Percentiles rank a stretch among this genome's conserved stretches.
phyloP scores from a whole-genome alignment of 2,888 invertebrate genomes.

The Pristionchus maxplancki region DNA sequence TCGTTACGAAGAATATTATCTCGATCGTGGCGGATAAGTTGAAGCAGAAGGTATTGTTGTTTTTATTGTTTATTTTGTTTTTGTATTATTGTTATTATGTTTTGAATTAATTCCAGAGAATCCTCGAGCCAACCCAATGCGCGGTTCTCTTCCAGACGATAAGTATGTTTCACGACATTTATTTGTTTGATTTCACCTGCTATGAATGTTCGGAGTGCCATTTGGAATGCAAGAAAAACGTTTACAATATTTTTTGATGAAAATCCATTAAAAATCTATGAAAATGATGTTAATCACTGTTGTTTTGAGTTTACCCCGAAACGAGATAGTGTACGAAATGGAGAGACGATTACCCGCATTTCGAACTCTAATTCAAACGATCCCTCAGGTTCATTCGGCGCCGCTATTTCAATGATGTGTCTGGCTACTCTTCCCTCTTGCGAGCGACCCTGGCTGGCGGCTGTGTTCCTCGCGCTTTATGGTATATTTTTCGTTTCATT shows the following conservation, averaged over 20 bases:
- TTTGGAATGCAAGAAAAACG: too few species aligned
- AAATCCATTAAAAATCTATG: too few species aligned
- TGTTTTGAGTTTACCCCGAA: too few species aligned
- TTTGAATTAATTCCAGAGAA: not conserved
- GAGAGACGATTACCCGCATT: not conserved
- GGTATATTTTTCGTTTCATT: not conserved
- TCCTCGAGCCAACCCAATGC: conserved; percentile 36
- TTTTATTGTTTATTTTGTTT: too few species aligned
- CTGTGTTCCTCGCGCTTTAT: conserved; percentile 42
- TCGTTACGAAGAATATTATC: conserved; percentile 31
- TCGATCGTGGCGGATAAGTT: conserved; percentile 16
- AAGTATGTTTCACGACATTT: not conserved
- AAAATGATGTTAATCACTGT: too few species aligned
- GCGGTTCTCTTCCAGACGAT: conserved; percentile 41
- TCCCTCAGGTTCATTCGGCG: conserved; percentile 42
- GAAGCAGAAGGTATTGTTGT: not conserved
- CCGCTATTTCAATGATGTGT: conserved; percentile 40
- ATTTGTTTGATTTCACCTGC: not conserved
- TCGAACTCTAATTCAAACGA: too few species aligned
- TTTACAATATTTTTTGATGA: too few species aligned
- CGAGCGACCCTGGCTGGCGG: conserved; percentile 49
- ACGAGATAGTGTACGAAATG: not conserved
- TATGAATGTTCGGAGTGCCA: not conserved
- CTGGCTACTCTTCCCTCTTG: conserved; percentile 45
- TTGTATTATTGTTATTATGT: not conserved